Conservation (phyloP, 30 jellyfish, hydroid and myxozoan species). For the Pelagia noctiluca region DNA sequence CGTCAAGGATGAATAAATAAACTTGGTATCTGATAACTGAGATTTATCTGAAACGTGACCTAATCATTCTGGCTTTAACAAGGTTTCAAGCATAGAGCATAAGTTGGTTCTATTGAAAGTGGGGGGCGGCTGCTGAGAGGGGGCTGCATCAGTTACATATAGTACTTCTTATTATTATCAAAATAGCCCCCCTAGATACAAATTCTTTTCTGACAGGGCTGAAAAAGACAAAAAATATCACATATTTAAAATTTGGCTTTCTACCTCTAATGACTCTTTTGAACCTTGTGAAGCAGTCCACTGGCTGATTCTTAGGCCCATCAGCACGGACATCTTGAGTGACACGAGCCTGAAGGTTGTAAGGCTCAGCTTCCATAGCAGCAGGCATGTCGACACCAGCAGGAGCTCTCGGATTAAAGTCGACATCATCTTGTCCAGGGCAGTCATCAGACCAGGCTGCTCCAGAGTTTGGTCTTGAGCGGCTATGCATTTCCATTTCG, state of each 20-base stretch:
- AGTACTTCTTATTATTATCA: too few relatives aligned
- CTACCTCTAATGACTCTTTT: conserved; percentile 90
- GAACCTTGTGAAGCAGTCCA: conserved; percentile 84
- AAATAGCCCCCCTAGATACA: too few relatives aligned
- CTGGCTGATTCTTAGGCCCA: conserved; percentile 81
- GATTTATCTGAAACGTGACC: too few relatives aligned
- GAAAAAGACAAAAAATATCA: background rate
- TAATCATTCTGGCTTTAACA: too few relatives aligned
- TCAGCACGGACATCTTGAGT: conserved; percentile 97
- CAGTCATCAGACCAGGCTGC: conserved; percentile 97
- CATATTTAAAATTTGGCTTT: background rate
- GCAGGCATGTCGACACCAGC: conserved; percentile 94
- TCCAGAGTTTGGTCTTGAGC: conserved; percentile 80
- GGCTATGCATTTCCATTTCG: conserved; percentile 90
- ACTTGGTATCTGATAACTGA: too few relatives aligned
- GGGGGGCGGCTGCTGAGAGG: too few relatives aligned
- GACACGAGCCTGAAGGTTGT: conserved; percentile 89
- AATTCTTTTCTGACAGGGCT: too few relatives aligned
- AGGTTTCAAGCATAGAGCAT: too few relatives aligned
- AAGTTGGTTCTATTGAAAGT: too few relatives aligned
- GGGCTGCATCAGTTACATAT: too few relatives aligned
- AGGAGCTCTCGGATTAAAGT: conserved; percentile 91
- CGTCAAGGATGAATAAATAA: too few relatives aligned
- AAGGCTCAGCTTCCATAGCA: conserved; percentile 99
- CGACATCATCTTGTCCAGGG: conserved; percentile 99